Evolutionary conservation across 2,888 invertebrate genomes (phyloP), one percentile per base, ranked within the genome.

Genomic region (Clostera curtula): DNA sequence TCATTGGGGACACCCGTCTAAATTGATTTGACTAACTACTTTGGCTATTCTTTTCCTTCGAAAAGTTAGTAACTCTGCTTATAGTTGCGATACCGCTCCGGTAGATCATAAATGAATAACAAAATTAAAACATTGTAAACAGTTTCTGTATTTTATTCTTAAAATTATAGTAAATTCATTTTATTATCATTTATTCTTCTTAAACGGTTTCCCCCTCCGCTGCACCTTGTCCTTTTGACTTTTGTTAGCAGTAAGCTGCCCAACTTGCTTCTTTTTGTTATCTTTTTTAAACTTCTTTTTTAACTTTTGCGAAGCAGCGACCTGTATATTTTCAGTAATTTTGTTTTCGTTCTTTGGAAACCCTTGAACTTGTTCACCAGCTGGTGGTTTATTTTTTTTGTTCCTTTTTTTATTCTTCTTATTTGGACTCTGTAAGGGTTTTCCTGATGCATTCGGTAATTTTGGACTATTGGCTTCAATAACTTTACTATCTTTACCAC

Each of bases 251-350:
- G 64, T 68, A 10, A 76, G 27, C 31, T 71, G 57, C 23, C 80
- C 80, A 36, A 80, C 71, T 45, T 65, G 54, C 34, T 79, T 76
- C 31, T 70, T 70, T 23, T 71, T n/a, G n/a, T n/a, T n/a, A n/a
- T n/a, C 62, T 37, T 73, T 76, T 31, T 72, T 73, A 5, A 58
- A 43, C 34, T 69, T 58, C 14, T 67, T 70, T 50, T 79, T 80
- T 3, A 80, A 34, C 42, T 76, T 76, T 30, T 64, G 68, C 3
- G 77, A 58, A 19, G 56, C 67, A 27, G 49, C 56, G 3, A 57
- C 50, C 49, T 69, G 64, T 1, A 67, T 24, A 13, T 58, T 55
- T 25, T 69, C 66, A 6, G 70, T 59, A 4, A 77, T 45, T 51
- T 59, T 58, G 4, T 43, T 40, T 49, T 59, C 44, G 34, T 49